Evolutionary conservation across 2,797 vertebrate genomes (phyloP).

Genomic region (Perodicticus potto): DNA sequence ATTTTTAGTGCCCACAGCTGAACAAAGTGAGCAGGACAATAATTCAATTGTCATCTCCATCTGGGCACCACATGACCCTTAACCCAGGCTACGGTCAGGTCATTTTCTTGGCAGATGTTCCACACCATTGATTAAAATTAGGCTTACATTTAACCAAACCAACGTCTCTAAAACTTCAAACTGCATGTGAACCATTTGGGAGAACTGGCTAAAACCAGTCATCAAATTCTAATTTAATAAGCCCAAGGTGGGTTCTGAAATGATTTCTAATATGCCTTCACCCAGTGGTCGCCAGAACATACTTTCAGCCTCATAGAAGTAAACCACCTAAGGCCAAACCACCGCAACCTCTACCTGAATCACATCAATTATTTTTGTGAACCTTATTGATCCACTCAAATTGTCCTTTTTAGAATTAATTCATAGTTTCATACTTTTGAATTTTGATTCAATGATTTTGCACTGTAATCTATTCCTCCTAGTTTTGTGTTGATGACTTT

Average conservation of each 20-base stretch:
- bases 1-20: too few relatives aligned
- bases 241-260: not conserved
- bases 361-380: not conserved
- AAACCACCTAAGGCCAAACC: not conserved
- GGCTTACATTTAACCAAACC: not conserved
- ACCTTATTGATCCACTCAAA: not conserved
- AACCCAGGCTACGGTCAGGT: not conserved
- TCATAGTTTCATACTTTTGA: not conserved
- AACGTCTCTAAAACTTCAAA: not conserved
- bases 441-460: constrained; percentile 32
- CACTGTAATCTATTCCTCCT: not conserved
- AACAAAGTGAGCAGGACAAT: not conserved
- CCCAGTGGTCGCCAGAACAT: not conserved
- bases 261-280: not conserved
- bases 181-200: not conserved
- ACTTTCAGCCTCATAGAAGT: not conserved
- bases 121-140: not conserved
- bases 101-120: not conserved
- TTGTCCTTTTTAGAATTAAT: constrained; percentile 10
- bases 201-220: not conserved
- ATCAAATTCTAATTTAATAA: not conserved
- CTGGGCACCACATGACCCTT: not conserved
- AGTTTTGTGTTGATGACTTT: constrained; percentile 18
- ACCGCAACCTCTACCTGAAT: not conserved
- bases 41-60: not conserved